Evolutionary conservation across 1,140 invertebrate genomes (phyloP).

Genomic region (Neuroterus valhalla): DNA sequence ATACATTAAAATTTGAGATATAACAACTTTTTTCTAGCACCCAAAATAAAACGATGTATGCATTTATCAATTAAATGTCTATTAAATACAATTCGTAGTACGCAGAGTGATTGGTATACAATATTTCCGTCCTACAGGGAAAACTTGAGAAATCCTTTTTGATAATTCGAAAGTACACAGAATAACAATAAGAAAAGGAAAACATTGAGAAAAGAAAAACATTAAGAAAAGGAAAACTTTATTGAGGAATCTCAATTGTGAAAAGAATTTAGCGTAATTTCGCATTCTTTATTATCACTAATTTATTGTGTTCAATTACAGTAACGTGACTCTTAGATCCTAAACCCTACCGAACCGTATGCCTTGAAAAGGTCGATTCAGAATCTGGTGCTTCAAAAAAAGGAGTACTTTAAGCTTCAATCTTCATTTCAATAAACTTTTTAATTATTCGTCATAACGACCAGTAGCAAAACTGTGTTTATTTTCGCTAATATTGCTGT

Average conservation of each 20-base stretch:
- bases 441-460: constrained; percentile 10
- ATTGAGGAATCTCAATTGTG: background rate
- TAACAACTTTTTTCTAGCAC: background rate
- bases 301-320: constrained; percentile 6
- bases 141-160: background rate
- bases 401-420: background rate
- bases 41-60: background rate
- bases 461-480: constrained; percentile 19
- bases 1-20: constrained; percentile 16
- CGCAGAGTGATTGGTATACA: constrained; percentile 12
- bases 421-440: background rate
- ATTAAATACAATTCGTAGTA: constrained; percentile 13
- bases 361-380: constrained; percentile 17
- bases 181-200: constrained; percentile 11
- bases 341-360: constrained; percentile 23
- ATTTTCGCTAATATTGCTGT: background rate
- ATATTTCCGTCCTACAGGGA: background rate
- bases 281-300: constrained; percentile 15
- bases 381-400: constrained; percentile 22
- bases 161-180: background rate
- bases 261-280: background rate
- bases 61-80: constrained; percentile 2
- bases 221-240: constrained; percentile 16
- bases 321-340: constrained; percentile 9
- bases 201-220: background rate